Conservation (phyloP, 1,140 invertebrate species). For the Argopecten irradians region DNA sequence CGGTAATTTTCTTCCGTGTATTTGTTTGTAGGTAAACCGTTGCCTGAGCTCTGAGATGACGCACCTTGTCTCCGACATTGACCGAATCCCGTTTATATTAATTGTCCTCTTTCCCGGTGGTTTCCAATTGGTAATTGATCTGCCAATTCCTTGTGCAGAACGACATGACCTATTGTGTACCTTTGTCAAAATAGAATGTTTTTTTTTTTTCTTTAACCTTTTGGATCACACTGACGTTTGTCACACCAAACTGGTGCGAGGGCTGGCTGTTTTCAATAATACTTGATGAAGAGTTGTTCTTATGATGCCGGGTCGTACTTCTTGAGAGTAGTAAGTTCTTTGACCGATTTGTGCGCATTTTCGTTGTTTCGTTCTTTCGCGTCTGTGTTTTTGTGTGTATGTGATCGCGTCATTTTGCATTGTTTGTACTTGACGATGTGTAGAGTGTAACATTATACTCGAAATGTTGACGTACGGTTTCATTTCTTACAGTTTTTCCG, state of each 20-base stretch:
- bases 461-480: background rate
- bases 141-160: conserved; percentile 35
- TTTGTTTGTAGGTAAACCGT: background rate
- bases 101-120: background rate
- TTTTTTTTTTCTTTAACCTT: too few relatives aligned
- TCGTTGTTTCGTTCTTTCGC: background rate
- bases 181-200: conserved; percentile 30
- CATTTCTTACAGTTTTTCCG: conserved; percentile 26
- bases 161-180: conserved; percentile 28
- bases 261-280: conserved; percentile 28
- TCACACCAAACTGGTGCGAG: background rate
- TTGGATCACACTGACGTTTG: too few relatives aligned
- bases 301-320: background rate
- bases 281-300: background rate
- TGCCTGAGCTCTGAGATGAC: conserved; percentile 14
- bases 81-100: conserved; percentile 18
- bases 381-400: background rate
- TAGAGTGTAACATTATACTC: background rate
- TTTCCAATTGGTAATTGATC: conserved; percentile 17
- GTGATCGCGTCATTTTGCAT: background rate
- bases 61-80: background rate
- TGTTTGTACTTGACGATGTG: background rate
- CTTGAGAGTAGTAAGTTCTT: background rate
- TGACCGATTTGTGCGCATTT: background rate
- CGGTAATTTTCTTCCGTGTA: background rate